Percentiles rank a stretch among this genome's conserved stretches.
Conservation (phyloP, 1,140 invertebrate genomes). For the Ceratina japonica region DNA sequence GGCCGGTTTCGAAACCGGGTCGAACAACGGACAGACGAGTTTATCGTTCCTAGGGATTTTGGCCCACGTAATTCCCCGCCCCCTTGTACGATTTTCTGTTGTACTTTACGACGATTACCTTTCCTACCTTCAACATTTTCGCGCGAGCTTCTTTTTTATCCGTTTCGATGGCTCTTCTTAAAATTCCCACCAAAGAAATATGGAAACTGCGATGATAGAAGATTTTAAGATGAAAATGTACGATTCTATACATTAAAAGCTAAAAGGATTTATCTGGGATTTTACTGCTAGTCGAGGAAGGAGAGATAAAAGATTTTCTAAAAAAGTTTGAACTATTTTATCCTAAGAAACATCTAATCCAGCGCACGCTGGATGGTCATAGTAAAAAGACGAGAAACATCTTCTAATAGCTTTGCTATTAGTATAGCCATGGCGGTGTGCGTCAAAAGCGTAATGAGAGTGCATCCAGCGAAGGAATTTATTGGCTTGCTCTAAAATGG, state of each 20-base stretch:
- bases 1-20: conserved; percentile 42
- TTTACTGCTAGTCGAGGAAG: too few species aligned
- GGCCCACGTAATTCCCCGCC: conserved; percentile 4
- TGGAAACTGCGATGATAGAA: too few species aligned
- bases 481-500: conserved; percentile 6
- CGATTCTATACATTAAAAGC: too few species aligned
- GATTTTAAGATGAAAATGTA: background rate
- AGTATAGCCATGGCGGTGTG: background rate
- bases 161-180: background rate
- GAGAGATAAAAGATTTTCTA: too few species aligned
- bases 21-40: conserved; percentile 55
- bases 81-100: conserved; percentile 24
- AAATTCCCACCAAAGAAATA: background rate
- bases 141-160: background rate
- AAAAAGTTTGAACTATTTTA: background rate
- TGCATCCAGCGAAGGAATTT: conserved; percentile 17
- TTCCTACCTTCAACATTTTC: background rate
- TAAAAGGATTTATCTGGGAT: too few species aligned
- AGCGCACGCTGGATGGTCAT: background rate
- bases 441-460: background rate
- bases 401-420: background rate
- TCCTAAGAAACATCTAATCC: background rate
- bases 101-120: conserved; percentile 23
- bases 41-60: conserved; percentile 62
- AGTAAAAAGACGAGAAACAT: background rate